A percentile compares a stretch with the other conserved stretches of the same genome.
Evolutionary conservation across 2,888 invertebrate genomes (phyloP).

Genomic region (Eupithecia pulchellata): DNA sequence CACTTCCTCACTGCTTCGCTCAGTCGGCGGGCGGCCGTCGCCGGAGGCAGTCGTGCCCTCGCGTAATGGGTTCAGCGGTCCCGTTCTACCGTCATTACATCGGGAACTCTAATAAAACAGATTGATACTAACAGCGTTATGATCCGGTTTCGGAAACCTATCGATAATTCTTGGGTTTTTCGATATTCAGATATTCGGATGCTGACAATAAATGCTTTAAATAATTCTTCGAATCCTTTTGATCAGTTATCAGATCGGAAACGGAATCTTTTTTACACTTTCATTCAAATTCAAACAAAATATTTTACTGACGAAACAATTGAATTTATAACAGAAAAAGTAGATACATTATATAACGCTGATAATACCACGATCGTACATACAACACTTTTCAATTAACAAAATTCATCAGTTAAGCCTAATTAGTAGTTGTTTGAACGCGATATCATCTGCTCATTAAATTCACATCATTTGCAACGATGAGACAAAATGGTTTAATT

Average conservation of each 20-base stretch:
- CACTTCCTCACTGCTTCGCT: constrained; percentile 75
- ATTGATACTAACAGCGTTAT: constrained; percentile 47
- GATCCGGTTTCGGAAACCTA: not conserved
- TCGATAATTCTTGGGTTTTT: not conserved
- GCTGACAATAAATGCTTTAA: not conserved
- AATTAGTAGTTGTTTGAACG: constrained; percentile 24
- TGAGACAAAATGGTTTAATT: constrained; percentile 21
- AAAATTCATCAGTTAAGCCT: constrained; percentile 18
- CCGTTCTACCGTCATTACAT: constrained; percentile 62
- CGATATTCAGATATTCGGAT: not conserved
- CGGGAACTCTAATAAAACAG: constrained; percentile 54
- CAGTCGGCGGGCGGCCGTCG: constrained; percentile 71
- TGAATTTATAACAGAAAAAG: not conserved
- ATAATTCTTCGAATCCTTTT: not conserved
- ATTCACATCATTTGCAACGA: constrained; percentile 42
- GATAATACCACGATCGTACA: constrained; percentile 6
- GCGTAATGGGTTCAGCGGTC: constrained; percentile 69
- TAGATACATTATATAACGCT: not conserved
- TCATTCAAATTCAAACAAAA: not conserved
- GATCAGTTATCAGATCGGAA: not conserved
- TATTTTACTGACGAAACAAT: not conserved
- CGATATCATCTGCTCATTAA: constrained; percentile 37
- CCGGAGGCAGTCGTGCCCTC: constrained; percentile 74
- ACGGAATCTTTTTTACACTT: not conserved
- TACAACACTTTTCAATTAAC: constrained; percentile 17